Evolutionary conservation across 2,113 vertebrate genomes (phyloP).

Genomic region (Cromileptes altivelis): DNA sequence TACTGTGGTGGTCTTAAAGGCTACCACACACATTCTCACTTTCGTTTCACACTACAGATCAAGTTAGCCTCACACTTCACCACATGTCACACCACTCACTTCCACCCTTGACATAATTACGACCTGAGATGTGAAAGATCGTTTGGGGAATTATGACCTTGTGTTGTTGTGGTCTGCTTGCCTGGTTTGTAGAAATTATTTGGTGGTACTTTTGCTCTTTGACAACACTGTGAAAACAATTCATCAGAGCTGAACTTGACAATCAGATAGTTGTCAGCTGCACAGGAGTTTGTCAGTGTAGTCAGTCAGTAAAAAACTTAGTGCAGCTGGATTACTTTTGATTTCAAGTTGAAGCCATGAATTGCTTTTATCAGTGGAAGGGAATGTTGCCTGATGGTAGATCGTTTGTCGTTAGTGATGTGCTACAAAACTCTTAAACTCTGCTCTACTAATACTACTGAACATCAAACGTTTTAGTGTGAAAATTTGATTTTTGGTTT

Average conservation of each 20-base stretch:
- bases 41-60: conserved; percentile 21
- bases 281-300: not conserved
- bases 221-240: conserved; percentile 67
- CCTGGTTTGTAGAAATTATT: conserved; percentile 69
- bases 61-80: conserved; percentile 41
- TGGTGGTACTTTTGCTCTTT: conserved; percentile 56
- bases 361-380: conserved; percentile 65
- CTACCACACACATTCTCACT: conserved; percentile 31
- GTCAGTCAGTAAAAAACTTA: not conserved
- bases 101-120: not conserved
- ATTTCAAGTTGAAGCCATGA: conserved; percentile 64
- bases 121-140: not conserved
- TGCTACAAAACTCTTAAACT: conserved; percentile 36
- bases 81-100: conserved; percentile 26
- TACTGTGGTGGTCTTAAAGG: not conserved
- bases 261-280: conserved; percentile 35
- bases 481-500: conserved; percentile 24
- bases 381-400: conserved; percentile 72
- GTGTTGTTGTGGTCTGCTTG: conserved; percentile 76
- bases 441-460: conserved; percentile 41
- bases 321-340: conserved; percentile 42
- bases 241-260: conserved; percentile 59
- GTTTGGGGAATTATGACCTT: conserved; percentile 20
- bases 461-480: conserved; percentile 30
- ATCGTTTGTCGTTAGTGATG: conserved; percentile 64